A percentile compares a stretch with the other conserved stretches of the same genome.
Conservation (phyloP, 1,140 invertebrate species). For the Choristoneura fumiferana region DNA sequence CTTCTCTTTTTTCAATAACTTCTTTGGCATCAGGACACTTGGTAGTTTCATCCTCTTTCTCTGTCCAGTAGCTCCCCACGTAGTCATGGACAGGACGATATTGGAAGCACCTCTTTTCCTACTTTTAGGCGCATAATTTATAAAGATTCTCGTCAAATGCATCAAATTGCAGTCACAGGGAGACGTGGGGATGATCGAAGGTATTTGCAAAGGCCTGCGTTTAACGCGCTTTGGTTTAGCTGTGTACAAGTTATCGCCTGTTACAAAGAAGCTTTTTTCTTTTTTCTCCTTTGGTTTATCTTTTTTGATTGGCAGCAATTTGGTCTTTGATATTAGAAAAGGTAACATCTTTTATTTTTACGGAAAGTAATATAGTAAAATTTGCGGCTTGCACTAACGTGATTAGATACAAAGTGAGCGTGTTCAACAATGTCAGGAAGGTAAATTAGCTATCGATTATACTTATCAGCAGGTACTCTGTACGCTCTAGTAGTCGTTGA, state of each 20-base stretch:
- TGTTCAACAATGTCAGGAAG: not conserved
- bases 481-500: slow-evolving; percentile 46
- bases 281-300: slow-evolving; percentile 39
- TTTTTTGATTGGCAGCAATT: slow-evolving; percentile 52
- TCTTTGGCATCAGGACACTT: slow-evolving; percentile 40
- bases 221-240: slow-evolving; percentile 38
- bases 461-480: slow-evolving; percentile 29
- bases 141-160: slow-evolving; percentile 60
- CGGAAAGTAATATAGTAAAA: not conserved
- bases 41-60: slow-evolving; percentile 56
- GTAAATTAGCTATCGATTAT: slow-evolving; percentile 36
- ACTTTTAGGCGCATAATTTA: slow-evolving; percentile 54
- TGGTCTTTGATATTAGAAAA: slow-evolving; percentile 59
- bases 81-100: slow-evolving; percentile 51
- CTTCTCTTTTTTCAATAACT: slow-evolving; percentile 42
- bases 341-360: slow-evolving; percentile 52
- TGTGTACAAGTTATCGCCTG: slow-evolving; percentile 38
- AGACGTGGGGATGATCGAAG: slow-evolving; percentile 25
- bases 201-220: slow-evolving; percentile 37
- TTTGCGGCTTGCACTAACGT: no score
- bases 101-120: slow-evolving; percentile 55
- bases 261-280: slow-evolving; percentile 37
- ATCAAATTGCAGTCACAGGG: slow-evolving; percentile 52
- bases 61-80: slow-evolving; percentile 46
- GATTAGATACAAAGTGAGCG: no score